Conservation (phyloP, 1,140 invertebrate genomes). For the Nautilus pompilius region DNA sequence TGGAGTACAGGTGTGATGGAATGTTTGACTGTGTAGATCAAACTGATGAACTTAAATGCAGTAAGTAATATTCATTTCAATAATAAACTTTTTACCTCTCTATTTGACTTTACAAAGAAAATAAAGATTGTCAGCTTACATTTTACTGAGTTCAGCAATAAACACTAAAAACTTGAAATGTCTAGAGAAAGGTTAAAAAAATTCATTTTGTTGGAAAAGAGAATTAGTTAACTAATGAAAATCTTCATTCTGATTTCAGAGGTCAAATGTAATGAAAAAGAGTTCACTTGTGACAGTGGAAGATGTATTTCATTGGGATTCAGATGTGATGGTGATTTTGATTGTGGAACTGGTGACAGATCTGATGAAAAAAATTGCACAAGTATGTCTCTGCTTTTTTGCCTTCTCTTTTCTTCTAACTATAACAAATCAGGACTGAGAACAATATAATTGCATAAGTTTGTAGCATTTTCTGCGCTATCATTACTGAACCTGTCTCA, state of each 20-base stretch:
- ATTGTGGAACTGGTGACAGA: constrained; percentile 25
- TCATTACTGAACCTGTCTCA: too few relatives aligned
- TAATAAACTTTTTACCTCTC: too few relatives aligned
- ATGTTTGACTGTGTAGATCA: constrained; percentile 17
- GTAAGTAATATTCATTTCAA: too few relatives aligned
- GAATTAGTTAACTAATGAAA: background rate
- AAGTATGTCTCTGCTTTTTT: background rate
- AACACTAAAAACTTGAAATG: too few relatives aligned
- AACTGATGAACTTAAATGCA: constrained; percentile 21
- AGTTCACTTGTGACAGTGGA: constrained; percentile 25
- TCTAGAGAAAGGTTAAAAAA: too few relatives aligned
- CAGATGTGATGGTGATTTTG: constrained; percentile 25
- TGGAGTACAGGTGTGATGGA: constrained; percentile 13
- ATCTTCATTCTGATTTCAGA: constrained; percentile 1
- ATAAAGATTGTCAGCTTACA: too few relatives aligned
- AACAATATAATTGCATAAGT: too few relatives aligned
- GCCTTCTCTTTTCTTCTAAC: too few relatives aligned
- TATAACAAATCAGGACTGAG: too few relatives aligned
- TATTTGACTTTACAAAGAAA: too few relatives aligned
- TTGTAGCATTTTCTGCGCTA: too few relatives aligned
- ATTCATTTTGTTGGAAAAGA: constrained; percentile 9
- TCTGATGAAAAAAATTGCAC: constrained; percentile 31
- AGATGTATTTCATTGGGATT: constrained; percentile 21
- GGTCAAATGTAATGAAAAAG: constrained; percentile 10
- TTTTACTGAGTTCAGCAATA: too few relatives aligned